Evolutionary conservation across 2,888 invertebrate genomes (phyloP), one percentile per base, ranked within the genome.

Genomic region (Drosophila anceps): DNA sequence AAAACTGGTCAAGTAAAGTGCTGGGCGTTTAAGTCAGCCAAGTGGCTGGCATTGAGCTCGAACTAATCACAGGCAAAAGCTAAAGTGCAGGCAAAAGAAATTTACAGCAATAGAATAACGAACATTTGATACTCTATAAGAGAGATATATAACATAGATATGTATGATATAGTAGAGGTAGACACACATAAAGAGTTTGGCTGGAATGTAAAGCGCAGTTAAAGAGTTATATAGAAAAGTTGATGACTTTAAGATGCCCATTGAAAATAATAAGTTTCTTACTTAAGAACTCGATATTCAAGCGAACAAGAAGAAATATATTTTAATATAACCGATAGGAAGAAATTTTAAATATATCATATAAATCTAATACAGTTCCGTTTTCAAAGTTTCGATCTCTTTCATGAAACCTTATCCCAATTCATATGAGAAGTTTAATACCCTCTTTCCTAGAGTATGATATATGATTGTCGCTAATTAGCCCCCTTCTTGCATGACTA

Each of bases 401-500:
- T 20, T 6, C 29, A n/a, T 5, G 1, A n/a, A 18, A n/a, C 18
- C 18, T 0, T 13, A 18, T 18, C 7, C 10, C 0, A 4, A 10
- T 6, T 18, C 31, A 50, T 10, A 6, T 7, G 2, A 31, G 6
- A 18, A 12, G 7, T 13, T 12, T 7, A 27, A 29, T 54, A 39
- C 7, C 39, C 37, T 20, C 33, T 2, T 9, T 5, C 5, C 37
- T 72, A 61, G 71, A 71, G 69, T 79, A 82, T 69, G 69, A 37
- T 18, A 59, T 29, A 81, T 85, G 84, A 85, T 77, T 82, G 82
- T 72, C 76, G 67, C 88, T 85, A 84, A 85, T 85, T 87, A 76
- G 66, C 39, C 57, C 58, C 61, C 60, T 46, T 48, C 62, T 60
- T 51, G 53, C 31, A 53, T 63, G 39, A 62, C 55, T 64, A 57